These are phyloP conservation scores for Hetaerina titia DNA, from an alignment of 2,888 invertebrate genomes.

Conservation along the genomic window DNA sequence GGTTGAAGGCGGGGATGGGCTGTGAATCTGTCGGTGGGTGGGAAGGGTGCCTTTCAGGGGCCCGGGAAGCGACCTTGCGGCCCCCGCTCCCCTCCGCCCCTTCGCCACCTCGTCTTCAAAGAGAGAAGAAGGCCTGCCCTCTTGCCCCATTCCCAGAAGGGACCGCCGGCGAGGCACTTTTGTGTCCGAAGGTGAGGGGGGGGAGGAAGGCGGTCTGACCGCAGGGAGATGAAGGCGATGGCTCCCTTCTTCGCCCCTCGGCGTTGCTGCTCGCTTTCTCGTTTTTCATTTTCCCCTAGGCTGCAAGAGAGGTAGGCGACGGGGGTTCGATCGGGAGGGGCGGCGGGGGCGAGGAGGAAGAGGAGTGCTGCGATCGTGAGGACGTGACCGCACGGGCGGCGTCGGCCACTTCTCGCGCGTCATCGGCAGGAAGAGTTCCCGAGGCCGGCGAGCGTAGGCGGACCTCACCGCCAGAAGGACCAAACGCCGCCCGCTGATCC, in stretches of 20 bases:
- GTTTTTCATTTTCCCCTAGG: too few relatives aligned
- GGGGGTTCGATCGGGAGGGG: not conserved
- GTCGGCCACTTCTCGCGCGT: too few relatives aligned
- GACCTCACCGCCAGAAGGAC: too few relatives aligned
- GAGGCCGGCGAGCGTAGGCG: too few relatives aligned
- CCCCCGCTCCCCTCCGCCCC: too few relatives aligned
- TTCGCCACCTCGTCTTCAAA: too few relatives aligned
- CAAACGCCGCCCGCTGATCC: too few relatives aligned
- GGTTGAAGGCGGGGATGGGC: not conserved
- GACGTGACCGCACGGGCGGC: not conserved
- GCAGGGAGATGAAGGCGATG: not conserved
- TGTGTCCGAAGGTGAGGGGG: not conserved
- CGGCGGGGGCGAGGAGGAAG: not conserved
- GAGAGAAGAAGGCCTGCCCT: too few relatives aligned
- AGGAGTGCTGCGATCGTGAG: not conserved
- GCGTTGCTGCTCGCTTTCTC: not conserved
- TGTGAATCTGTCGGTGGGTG: not conserved
- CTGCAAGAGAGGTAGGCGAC: not conserved
- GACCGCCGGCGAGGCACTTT: too few relatives aligned
- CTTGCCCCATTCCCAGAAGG: too few relatives aligned
- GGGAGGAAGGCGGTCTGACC: not conserved
- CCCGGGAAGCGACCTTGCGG: not conserved
- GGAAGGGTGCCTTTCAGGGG: not conserved
- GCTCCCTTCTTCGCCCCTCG: not conserved
- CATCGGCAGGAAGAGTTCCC: too few relatives aligned